Base-by-base conservation (phyloP, 2,113 vertebrate genomes). In the Neogale vison region DNA sequence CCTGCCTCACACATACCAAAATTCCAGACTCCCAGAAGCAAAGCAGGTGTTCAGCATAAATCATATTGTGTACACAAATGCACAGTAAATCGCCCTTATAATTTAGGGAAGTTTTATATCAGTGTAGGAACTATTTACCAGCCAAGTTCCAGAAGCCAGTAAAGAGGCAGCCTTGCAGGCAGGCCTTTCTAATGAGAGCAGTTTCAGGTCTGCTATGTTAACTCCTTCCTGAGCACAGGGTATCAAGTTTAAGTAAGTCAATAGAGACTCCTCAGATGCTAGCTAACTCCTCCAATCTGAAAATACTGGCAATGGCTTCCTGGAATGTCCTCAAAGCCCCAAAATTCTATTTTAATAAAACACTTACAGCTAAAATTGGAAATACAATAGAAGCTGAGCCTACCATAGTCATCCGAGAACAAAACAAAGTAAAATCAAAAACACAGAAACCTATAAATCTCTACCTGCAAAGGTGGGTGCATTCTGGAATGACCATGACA, bases 301-400 rank as follows among this genome's bases (percentile, higher is more conserved):
- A 94, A 94, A 89, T 71, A 57, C 10, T 45, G 34, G 34, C 18
- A 61, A 59, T 24, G 52, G 59, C 21, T 82, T 88, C 65, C 50
- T 14, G 1, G 11, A 82, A 63, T 39, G 7, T 36, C 26, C 26
- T 90, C 42, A 65, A 63, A 90, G 4, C 7, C 20, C 24, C 50
- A 80, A 23, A 79, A 93, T 65, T 90, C 92, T 71, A 24, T 76
- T 91, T 81, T 36, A 80, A 47, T 82, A 76, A 95, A 92, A 76
- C 36, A 77, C 6, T 39, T 57, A 67, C 8, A 95, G 59, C 85
- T 74, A 71, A 7, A 55, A 23, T 31, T 77, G 34, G 89, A 96
- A 90, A 86, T 61, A 55, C 17, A 42, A 7, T 71, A 84, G 42
- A 7, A 71, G 8, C 29, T 71, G 10, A 86, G 59, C 17, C 42